Evolutionary conservation across 2,113 vertebrate species (phyloP).

Genomic region (Elaphurus davidianus): DNA sequence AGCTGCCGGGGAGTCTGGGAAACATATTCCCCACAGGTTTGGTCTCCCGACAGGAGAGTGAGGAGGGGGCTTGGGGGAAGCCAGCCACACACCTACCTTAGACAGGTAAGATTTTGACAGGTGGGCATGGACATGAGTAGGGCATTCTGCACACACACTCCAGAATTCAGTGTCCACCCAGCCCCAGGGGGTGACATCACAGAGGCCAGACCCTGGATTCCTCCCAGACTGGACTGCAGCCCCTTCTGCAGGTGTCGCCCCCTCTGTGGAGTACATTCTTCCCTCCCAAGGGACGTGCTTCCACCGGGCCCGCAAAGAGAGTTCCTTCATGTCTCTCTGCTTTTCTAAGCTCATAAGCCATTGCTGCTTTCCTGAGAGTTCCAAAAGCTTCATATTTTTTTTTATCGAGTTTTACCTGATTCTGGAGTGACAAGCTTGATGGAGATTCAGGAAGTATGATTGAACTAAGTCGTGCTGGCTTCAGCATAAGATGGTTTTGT

Average conservation of each 20-base stretch:
- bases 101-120: neutral
- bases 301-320: accelerated
- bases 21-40: neutral
- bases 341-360: neutral
- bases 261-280: neutral
- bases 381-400: neutral
- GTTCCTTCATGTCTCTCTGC: neutral
- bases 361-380: neutral
- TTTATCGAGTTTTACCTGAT: neutral
- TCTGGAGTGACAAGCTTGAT: neutral
- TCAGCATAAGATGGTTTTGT: neutral
- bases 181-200: neutral
- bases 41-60: neutral
- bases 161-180: neutral
- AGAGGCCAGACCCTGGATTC: neutral
- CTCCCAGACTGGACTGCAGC: neutral
- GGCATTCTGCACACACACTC: neutral
- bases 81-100: neutral
- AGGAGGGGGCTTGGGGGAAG: neutral
- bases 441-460: neutral
- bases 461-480: accelerated
- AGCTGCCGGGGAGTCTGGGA: neutral
- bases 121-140: neutral
- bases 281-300: neutral
- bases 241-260: neutral